Conservation (phyloP, 2,888 invertebrate genomes). For the Nemoura dubitans region DNA sequence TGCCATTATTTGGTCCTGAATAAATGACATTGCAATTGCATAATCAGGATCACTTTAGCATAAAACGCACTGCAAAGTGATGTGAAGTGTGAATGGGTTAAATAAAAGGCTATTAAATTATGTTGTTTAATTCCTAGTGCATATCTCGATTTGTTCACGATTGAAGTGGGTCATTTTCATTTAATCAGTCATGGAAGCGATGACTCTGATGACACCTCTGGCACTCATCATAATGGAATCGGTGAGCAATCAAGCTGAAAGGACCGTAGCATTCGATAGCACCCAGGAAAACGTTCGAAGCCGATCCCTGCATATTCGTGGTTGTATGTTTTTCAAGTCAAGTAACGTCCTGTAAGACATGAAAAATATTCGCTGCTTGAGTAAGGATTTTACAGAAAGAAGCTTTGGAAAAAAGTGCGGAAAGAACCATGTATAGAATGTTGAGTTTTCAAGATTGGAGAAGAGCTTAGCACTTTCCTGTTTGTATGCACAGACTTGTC, state of each 20-base stretch:
- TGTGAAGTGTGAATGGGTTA: too few species aligned
- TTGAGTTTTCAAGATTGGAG: neutral
- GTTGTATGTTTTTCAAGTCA: neutral
- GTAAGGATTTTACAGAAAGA: neutral
- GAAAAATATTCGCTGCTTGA: neutral
- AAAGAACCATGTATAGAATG: neutral
- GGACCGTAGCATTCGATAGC: neutral
- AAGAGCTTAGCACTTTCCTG: neutral
- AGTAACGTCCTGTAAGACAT: neutral
- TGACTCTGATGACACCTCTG: too few species aligned
- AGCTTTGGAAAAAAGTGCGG: neutral
- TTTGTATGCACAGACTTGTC: neutral
- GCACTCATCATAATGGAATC: too few species aligned
- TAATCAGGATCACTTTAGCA: neutral
- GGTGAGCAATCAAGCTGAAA: too few species aligned
- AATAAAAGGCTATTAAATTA: too few species aligned
- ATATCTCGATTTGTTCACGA: too few species aligned
- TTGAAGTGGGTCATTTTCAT: too few species aligned
- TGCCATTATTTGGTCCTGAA: neutral
- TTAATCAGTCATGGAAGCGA: too few species aligned
- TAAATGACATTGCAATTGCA: neutral
- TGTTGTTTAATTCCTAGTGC: too few species aligned
- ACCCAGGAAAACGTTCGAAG: neutral
- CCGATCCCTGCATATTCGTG: neutral
- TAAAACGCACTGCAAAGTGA: neutral